A percentile compares a stretch with the other conserved stretches of the same genome.
phyloP scores from a whole-genome alignment of 2,113 vertebrate genomes.

The Misgurnus anguillicaudatus region DNA sequence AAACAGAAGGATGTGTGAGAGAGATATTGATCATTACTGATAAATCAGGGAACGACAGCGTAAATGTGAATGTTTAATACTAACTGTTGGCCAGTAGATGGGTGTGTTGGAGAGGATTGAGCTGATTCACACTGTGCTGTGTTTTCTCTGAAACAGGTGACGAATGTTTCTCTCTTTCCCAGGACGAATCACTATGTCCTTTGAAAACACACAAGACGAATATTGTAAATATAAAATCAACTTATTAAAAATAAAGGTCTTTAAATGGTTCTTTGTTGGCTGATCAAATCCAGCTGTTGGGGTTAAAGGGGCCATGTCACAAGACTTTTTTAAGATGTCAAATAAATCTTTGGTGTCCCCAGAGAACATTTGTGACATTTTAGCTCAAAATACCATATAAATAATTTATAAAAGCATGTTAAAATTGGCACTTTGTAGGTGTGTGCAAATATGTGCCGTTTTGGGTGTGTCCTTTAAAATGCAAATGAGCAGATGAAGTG shows the following conservation, averaged over 20 bases:
- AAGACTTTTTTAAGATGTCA: no score
- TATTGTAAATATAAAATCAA: not conserved
- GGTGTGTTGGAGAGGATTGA: constrained; percentile 80
- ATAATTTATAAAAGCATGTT: no score
- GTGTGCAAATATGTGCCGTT: no score
- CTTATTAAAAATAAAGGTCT: not conserved
- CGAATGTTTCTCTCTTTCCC: constrained; percentile 82
- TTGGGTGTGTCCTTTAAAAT: no score
- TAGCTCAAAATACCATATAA: no score
- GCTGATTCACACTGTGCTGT: constrained; percentile 76
- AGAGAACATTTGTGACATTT: no score
- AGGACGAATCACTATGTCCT: constrained; percentile 80
- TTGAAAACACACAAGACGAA: constrained; percentile 51
- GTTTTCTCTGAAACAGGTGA: constrained; percentile 72
- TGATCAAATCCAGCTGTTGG: no score
- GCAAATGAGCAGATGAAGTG: no score
- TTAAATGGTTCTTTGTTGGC: no score
- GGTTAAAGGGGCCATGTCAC: no score
- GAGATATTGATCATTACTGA: not conserved
- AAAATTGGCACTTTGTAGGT: no score
- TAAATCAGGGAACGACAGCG: not conserved
- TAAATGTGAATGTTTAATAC: constrained; percentile 53
- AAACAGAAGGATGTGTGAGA: constrained; percentile 37
- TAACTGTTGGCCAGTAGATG: constrained; percentile 79
- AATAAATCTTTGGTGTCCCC: no score